Base-by-base conservation (phyloP, 2,797 vertebrate genomes). In the Halcyon badia region DNA sequence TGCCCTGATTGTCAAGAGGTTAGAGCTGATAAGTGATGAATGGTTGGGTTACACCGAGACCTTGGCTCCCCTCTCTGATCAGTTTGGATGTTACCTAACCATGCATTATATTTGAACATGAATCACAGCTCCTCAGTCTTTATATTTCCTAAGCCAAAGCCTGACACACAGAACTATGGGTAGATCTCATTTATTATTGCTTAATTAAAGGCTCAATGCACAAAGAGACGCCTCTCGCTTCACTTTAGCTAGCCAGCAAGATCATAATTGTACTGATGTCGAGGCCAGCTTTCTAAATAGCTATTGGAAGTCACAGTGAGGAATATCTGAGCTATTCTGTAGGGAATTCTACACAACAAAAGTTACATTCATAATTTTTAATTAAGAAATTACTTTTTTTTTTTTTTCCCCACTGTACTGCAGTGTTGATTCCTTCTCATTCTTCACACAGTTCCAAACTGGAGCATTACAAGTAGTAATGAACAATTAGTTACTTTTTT, bases 141-240 rank as follows among this genome's bases (percentile, higher is more conserved):
- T 94, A 39, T 83, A 73, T 95, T 93, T 94, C 64, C 56, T 95
- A 89, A 94, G 75, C 58, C 84, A 87, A 95, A 94, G 81, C 72
- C 76, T 89, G 92, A 92, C 85, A 94, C 54, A 72, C 4, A 88
- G 95, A 92, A 83, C 88, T 96, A 95, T 94, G 96, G 90, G 95
- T 97, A 97, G 90, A 94, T 92, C 92, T 94, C 95, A 94, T 98
- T 97, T 97, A 96, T 96, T 96, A 95, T 91, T 95, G 84, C 97
- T 94, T 97, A 97, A 97, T 98, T 97, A 98, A 98, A 96, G 88
- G 82, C 87, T 96, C 88, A 93, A 70, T 90, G 93, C 95, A 96
- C 94, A 97, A 95, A 97, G 95, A 96, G 93, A 90, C 2, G 39
- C 72, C 94, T 97, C 91, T 96, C 9, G 1, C 79, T 95, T 97